These are phyloP conservation scores for Campylorhamphus procurvoides DNA, from an alignment of 2,113 vertebrate species.

Conservation along the genomic window DNA sequence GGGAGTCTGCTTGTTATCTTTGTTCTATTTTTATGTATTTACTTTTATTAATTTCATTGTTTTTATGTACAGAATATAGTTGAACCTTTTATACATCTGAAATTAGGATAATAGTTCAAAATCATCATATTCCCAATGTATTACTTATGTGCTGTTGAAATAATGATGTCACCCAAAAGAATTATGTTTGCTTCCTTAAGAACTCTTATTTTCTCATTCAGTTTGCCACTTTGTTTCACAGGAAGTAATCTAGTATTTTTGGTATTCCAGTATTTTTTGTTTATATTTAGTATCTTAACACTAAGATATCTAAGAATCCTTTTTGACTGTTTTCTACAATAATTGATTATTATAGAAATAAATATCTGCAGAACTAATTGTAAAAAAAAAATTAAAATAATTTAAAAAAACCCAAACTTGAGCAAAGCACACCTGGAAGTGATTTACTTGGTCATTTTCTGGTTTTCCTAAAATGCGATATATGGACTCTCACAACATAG, in stretches of 20 bases:
- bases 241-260: not conserved
- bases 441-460: not conserved
- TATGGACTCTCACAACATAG: not conserved
- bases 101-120: not conserved
- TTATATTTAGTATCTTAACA: not conserved
- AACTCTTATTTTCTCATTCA: not conserved
- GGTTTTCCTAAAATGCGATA: not conserved
- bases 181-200: not conserved
- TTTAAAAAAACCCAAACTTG: not conserved
- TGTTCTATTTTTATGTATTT: not conserved
- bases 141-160: not conserved
- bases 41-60: not conserved
- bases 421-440: not conserved
- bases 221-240: not conserved
- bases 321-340: not conserved
- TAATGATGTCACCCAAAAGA: not conserved
- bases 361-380: not conserved
- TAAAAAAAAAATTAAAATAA: not conserved
- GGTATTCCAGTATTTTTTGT: not conserved
- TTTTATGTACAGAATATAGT: not conserved
- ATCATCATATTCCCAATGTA: not conserved
- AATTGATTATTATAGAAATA: not conserved
- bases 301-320: not conserved
- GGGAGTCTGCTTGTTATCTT: not conserved
- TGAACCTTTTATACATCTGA: not conserved